Evolutionary conservation across 2,113 vertebrate genomes (phyloP), one percentile per base, ranked within the genome.

Genomic region (Paralichthys olivaceus): DNA sequence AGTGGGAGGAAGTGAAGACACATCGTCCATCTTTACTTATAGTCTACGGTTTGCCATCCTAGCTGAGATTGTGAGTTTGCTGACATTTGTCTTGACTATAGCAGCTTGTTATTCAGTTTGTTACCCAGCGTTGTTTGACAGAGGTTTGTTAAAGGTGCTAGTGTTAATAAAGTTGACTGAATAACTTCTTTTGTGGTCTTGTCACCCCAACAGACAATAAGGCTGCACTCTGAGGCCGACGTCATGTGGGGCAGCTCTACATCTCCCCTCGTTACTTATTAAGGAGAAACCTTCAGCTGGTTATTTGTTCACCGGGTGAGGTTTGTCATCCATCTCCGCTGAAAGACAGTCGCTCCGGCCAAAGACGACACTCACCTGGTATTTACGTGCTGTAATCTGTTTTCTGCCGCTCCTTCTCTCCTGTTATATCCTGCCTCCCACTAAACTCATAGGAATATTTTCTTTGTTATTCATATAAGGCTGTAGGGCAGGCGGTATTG

Each of bases 251-350:
- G 62, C 0, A 7, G 45, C 25, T 71, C 49, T 71, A 3, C 15
- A 26, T 83, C 56, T 47, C 57, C 40, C 74, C 72, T 61, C 22
- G 55, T 83, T 19, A 77, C 72, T 69, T 53, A 78, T 80, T 61
- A 55, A 9, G 26, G 14, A 45, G 67, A 66, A 80, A 56, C 17
- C 77, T 61, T 70, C 43, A 32, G 75, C 23, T 6, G 59, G 6
- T 65, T 87, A 55, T 85, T 87, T 79, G 76, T 25, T 61, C 6
- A 32, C 43, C 57, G 71, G 78, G 68, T 40, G 76, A 79, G 61
- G 61, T 54, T 4, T 37, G 4, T 77, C 63, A 70, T 87, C 65
- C 49, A 29, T 89, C 80, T 64, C 13, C 32, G 11, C 28, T 26
- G 3, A 12, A 65, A 14, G 55, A 73, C 72, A 66, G 25, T 20